These are phyloP conservation scores for Stegophylla sp. DNA, from an alignment of 2,888 invertebrate genomes.

Conservation along the genomic window DNA sequence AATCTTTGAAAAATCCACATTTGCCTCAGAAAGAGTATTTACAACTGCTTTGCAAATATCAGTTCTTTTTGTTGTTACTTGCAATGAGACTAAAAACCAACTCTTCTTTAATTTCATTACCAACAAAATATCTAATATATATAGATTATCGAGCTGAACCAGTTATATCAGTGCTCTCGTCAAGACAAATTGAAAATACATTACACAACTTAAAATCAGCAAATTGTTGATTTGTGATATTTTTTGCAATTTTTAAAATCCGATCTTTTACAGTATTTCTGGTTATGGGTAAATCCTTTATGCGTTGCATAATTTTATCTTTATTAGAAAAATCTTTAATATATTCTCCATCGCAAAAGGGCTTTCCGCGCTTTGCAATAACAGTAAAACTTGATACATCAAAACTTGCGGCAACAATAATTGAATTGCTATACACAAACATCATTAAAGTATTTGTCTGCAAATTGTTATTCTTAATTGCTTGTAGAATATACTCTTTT, in stretches of 20 bases:
- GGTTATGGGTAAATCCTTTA: slow-evolving; percentile 13
- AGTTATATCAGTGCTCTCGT: neutral
- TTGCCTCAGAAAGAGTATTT: slow-evolving; percentile 3
- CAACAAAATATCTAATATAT: neutral
- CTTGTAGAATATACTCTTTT: slow-evolving; percentile 18
- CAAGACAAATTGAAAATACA: slow-evolving; percentile 19
- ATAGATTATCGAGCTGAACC: neutral
- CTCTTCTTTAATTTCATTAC: slow-evolving; percentile 13
- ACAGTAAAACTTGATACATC: slow-evolving; percentile 3
- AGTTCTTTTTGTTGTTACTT: neutral
- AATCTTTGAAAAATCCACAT: neutral
- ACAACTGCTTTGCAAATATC: slow-evolving; percentile 11
- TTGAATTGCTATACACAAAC: neutral
- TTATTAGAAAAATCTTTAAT: neutral
- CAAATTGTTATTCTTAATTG: neutral
- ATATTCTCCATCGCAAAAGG: slow-evolving; percentile 2
- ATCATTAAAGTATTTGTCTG: slow-evolving; percentile 3
- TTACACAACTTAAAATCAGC: neutral
- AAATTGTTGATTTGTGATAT: slow-evolving; percentile 9
- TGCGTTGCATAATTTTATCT: slow-evolving; percentile 11
- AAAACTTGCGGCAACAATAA: slow-evolving; percentile 22
- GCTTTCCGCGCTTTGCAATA: neutral
- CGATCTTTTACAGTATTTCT: slow-evolving; percentile 29
- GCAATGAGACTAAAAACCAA: neutral
- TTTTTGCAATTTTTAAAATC: slow-evolving; percentile 6